phyloP scores from a whole-genome alignment of 2,113 vertebrate genomes.

The Ceyx margarethae region DNA sequence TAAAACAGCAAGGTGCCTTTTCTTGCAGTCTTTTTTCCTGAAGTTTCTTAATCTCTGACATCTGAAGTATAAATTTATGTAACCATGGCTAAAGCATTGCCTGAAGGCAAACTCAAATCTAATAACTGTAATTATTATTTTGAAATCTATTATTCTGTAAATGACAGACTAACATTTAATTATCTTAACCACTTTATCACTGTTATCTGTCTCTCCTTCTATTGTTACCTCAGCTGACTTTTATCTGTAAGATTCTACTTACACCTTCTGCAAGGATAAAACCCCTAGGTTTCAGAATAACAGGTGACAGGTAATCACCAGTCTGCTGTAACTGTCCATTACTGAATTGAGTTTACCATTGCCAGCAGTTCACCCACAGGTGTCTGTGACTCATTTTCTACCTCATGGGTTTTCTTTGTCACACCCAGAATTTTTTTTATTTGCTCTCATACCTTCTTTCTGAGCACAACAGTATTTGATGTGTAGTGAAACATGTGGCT shows the following conservation, averaged over 20 bases:
- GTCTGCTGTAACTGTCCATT: background rate
- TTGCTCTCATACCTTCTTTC: background rate
- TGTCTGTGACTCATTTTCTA: accelerated
- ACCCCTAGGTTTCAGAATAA: background rate
- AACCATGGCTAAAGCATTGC: background rate
- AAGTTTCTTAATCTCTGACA: background rate
- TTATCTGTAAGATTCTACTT: background rate
- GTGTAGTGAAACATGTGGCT: accelerated
- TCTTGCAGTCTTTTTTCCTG: background rate
- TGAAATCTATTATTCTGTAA: background rate
- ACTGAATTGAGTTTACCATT: background rate
- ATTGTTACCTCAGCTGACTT: background rate
- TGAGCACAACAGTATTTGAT: background rate
- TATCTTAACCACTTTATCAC: background rate
- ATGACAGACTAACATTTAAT: background rate
- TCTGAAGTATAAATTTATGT: background rate
- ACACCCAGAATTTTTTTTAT: too few species aligned
- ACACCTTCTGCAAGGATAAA: background rate
- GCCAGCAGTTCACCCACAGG: background rate
- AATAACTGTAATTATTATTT: slow-evolving; percentile 1
- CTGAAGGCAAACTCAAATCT: background rate
- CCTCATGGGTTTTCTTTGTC: background rate
- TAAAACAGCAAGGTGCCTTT: slow-evolving; percentile 22
- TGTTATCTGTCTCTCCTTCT: background rate
- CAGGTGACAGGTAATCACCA: background rate